Evolutionary conservation across 2,888 invertebrate species (phyloP).

Genomic region (Tetragonisca angustula): DNA sequence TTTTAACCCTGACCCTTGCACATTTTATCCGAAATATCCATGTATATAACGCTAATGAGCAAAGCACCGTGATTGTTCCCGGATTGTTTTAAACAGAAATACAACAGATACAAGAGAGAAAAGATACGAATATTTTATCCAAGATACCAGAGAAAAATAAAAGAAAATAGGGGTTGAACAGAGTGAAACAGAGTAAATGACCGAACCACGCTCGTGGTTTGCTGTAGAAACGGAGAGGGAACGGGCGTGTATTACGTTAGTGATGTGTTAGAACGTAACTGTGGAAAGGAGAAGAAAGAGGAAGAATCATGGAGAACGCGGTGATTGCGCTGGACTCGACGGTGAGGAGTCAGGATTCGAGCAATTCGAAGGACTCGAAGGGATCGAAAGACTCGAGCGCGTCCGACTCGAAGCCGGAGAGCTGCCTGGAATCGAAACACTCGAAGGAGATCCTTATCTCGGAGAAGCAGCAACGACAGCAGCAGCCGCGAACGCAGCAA

Average conservation of each 20-base stretch:
- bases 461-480: constrained; percentile 72
- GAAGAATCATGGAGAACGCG: constrained; percentile 59
- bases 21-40: not conserved
- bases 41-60: not conserved
- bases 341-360: constrained; percentile 81
- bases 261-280: constrained; percentile 29
- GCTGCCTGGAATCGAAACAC: constrained; percentile 80
- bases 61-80: not conserved
- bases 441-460: constrained; percentile 81
- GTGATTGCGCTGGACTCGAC: constrained; percentile 79
- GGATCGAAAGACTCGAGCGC: constrained; percentile 75
- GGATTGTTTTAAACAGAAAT: not conserved
- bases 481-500: constrained; percentile 62
- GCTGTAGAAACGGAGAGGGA: not conserved
- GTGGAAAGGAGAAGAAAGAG: not conserved
- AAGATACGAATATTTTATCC: not conserved
- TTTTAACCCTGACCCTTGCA: not conserved
- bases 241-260: constrained; percentile 13
- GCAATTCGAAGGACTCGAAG: constrained; percentile 73
- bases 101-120: not conserved
- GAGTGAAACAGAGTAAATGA: constrained; percentile 13
- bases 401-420: constrained; percentile 78
- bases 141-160: not conserved
- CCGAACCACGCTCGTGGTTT: constrained; percentile 14
- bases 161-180: not conserved